Evolutionary conservation across 2,113 vertebrate genomes (phyloP).

Genomic region (Callipepla squamata): DNA sequence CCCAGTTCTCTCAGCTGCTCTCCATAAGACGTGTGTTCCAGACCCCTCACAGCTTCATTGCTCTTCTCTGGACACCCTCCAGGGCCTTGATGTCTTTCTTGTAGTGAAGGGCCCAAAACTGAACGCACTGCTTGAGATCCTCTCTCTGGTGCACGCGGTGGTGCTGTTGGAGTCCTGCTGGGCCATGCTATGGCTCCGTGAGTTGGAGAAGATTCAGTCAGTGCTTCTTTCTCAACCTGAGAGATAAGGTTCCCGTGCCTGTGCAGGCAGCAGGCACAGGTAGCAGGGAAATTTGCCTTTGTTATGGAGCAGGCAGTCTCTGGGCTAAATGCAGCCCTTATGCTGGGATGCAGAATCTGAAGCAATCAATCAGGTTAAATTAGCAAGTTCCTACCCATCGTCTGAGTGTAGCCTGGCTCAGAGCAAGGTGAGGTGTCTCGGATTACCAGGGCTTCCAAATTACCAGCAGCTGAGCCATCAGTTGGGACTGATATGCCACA

Average conservation of each 20-base stretch:
- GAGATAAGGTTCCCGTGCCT: not conserved
- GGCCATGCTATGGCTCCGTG: accelerated
- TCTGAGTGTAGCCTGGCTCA: not conserved
- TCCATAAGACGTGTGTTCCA: too few species aligned
- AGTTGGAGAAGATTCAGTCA: not conserved
- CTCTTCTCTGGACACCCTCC: too few species aligned
- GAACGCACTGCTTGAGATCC: not conserved
- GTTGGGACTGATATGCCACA: not conserved
- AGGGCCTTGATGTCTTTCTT: too few species aligned
- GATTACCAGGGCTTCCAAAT: not conserved
- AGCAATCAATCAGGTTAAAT: not conserved
- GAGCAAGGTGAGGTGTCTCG: not conserved
- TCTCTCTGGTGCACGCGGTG: not conserved
- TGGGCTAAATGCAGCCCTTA: not conserved
- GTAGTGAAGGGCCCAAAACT: too few species aligned
- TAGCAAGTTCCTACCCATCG: not conserved
- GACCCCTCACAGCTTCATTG: too few species aligned
- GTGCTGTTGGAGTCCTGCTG: not conserved
- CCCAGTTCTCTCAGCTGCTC: too few species aligned
- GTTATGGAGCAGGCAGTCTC: not conserved
- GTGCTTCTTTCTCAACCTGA: not conserved
- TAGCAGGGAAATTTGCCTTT: not conserved
- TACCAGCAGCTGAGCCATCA: not conserved
- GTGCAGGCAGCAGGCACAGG: not conserved
- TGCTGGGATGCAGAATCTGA: not conserved